Conservation (phyloP, 2,888 invertebrate species). For the Drosophila mettleri region DNA sequence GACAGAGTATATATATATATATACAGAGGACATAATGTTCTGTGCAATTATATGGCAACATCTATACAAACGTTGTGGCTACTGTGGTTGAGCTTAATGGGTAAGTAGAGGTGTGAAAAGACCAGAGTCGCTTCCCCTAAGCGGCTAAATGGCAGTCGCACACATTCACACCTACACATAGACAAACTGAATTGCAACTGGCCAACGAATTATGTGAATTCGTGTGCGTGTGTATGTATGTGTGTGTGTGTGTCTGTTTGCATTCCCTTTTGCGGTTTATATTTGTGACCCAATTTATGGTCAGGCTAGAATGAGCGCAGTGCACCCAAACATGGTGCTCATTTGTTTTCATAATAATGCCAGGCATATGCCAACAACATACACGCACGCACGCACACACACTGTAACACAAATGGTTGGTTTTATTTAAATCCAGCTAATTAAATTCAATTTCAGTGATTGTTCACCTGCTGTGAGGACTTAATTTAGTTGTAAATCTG, state of each 20-base stretch:
- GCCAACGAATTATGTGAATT: conserved; percentile 4
- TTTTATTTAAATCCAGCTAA: conserved; percentile 53
- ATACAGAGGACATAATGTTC: conserved; percentile 13
- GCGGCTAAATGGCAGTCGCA: conserved; percentile 15
- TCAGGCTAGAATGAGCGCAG: conserved; percentile 28
- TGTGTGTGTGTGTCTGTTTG: conserved; percentile 15
- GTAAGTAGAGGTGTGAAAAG: conserved; percentile 49
- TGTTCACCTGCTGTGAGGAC: conserved; percentile 20
- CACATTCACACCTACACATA: conserved; percentile 7
- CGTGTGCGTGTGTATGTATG: conserved; percentile 7
- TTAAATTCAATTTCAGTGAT: conserved; percentile 64
- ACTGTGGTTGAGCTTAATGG: conserved; percentile 56
- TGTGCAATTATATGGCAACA: conserved; percentile 68
- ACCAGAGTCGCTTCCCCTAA: conserved; percentile 20
- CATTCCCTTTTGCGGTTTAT: conserved; percentile 53
- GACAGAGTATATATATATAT: not conserved
- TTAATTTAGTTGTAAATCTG: conserved; percentile 3
- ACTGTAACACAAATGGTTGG: conserved; percentile 19
- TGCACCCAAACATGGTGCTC: conserved; percentile 43
- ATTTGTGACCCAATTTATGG: conserved; percentile 67
- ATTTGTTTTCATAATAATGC: conserved; percentile 64
- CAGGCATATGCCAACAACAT: conserved; percentile 45
- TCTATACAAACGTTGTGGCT: conserved; percentile 65
- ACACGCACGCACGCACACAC: conserved; percentile 18
- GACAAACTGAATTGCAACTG: conserved; percentile 41